These are phyloP conservation scores for Drosophila nr. medialis DNA, from an alignment of 2,888 invertebrate species.

Conservation along the genomic window DNA sequence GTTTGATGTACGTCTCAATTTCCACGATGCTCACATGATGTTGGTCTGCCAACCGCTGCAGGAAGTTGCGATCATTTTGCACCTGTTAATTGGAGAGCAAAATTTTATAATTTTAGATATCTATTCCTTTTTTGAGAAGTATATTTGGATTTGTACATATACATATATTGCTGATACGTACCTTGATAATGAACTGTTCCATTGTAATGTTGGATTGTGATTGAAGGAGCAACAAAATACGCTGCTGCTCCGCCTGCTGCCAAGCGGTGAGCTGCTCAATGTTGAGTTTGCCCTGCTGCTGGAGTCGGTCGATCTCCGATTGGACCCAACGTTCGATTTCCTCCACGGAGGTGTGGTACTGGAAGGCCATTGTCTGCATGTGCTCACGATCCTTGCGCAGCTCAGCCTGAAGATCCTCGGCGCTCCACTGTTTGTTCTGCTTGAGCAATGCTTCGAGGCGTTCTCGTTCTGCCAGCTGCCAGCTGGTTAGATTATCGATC, in stretches of 20 bases:
- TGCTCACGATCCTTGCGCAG: slow-evolving; percentile 81
- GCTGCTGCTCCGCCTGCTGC: slow-evolving; percentile 81
- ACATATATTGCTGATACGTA: slow-evolving; percentile 11
- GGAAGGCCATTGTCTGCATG: slow-evolving; percentile 82
- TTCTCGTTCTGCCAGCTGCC: slow-evolving; percentile 82
- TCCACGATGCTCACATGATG: slow-evolving; percentile 81
- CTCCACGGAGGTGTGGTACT: slow-evolving; percentile 82
- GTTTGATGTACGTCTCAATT: slow-evolving; percentile 80
- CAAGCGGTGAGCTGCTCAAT: slow-evolving; percentile 81
- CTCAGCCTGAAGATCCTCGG: slow-evolving; percentile 79
- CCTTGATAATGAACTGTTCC: slow-evolving; percentile 80
- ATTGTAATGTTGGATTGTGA: slow-evolving; percentile 79
- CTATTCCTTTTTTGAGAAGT: not conserved
- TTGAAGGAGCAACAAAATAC: slow-evolving; percentile 76
- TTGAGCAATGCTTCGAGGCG: slow-evolving; percentile 74
- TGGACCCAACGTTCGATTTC: slow-evolving; percentile 84
- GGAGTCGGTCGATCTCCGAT: slow-evolving; percentile 77
- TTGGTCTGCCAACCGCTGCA: slow-evolving; percentile 77
- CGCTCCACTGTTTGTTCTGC: slow-evolving; percentile 79
- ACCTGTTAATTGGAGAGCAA: slow-evolving; percentile 42
- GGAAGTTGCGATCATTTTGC: slow-evolving; percentile 75
- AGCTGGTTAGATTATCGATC: slow-evolving; percentile 80
- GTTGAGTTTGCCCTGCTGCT: slow-evolving; percentile 78
- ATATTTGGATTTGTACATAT: not conserved
- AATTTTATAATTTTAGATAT: not conserved